Conservation (phyloP, 2,888 invertebrate genomes). For the Acleris laterana region DNA sequence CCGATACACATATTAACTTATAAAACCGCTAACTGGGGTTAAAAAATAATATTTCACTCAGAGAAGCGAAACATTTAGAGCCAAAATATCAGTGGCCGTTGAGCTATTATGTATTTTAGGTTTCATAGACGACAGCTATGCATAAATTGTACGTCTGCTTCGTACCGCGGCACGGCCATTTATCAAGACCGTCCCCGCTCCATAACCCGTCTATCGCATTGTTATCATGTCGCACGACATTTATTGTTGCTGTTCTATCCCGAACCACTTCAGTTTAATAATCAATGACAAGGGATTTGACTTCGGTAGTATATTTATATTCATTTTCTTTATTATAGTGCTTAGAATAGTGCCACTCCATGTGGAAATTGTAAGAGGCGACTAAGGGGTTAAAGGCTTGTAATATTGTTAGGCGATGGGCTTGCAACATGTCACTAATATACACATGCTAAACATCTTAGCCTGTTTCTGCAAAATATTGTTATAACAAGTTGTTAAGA, state of each 20-base stretch:
- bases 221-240: slow-evolving; percentile 74
- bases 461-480: no score
- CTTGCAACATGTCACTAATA: no score
- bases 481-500: no score
- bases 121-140: slow-evolving; percentile 61
- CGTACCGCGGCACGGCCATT: slow-evolving; percentile 60
- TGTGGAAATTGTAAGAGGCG: no score
- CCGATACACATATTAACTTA: no score
- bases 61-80: no score
- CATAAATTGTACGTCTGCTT: slow-evolving; percentile 64
- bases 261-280: slow-evolving; percentile 61
- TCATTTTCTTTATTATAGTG: neutral
- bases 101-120: slow-evolving; percentile 28
- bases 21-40: no score
- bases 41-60: no score
- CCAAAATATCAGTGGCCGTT: slow-evolving; percentile 1
- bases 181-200: slow-evolving; percentile 68
- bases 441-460: no score
- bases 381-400: no score
- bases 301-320: neutral
- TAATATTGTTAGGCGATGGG: no score
- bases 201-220: slow-evolving; percentile 75
- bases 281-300: slow-evolving; percentile 48
- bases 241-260: slow-evolving; percentile 66
- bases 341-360: no score